Evolutionary conservation across 37 sponge, comb jelly and placozoan species (phyloP).

Genomic region (Mnemiopsis leidyi): DNA sequence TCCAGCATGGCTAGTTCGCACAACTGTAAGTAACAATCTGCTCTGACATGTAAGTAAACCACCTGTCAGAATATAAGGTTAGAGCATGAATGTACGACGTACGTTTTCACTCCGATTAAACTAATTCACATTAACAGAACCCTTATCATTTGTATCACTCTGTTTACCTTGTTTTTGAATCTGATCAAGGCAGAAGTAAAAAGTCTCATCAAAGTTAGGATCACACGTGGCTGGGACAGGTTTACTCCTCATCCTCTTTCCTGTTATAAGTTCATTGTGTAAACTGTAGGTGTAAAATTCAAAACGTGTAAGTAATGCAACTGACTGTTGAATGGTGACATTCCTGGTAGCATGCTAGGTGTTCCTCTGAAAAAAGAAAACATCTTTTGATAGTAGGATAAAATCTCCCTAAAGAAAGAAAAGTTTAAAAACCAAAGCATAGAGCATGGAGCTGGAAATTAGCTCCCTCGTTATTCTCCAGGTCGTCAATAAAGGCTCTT

Average conservation of each 20-base stretch:
- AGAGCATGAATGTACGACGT: too few relatives aligned
- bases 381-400: background rate
- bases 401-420: background rate
- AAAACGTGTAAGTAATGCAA: too few relatives aligned
- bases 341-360: too few relatives aligned
- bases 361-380: background rate
- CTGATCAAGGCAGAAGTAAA: slow-evolving; percentile 50
- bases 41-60: slow-evolving; percentile 29
- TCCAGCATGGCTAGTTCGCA: slow-evolving; percentile 19
- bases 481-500: slow-evolving; percentile 31
- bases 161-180: slow-evolving; percentile 23
- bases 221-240: slow-evolving; percentile 14
- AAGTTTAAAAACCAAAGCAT: slow-evolving; percentile 2
- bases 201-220: slow-evolving; percentile 42
- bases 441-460: slow-evolving; percentile 31
- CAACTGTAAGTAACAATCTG: background rate
- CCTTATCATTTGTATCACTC: too few relatives aligned
- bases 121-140: too few relatives aligned
- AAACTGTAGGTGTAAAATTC: too few relatives aligned
- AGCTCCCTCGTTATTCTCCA: slow-evolving; percentile 12
- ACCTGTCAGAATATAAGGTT: too few relatives aligned
- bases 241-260: slow-evolving; percentile 20
- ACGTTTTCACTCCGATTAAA: too few relatives aligned
- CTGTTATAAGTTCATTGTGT: too few relatives aligned
- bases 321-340: background rate